phyloP scores from a whole-genome alignment of 2,113 vertebrate genomes.

The Oryzias javanicus region DNA sequence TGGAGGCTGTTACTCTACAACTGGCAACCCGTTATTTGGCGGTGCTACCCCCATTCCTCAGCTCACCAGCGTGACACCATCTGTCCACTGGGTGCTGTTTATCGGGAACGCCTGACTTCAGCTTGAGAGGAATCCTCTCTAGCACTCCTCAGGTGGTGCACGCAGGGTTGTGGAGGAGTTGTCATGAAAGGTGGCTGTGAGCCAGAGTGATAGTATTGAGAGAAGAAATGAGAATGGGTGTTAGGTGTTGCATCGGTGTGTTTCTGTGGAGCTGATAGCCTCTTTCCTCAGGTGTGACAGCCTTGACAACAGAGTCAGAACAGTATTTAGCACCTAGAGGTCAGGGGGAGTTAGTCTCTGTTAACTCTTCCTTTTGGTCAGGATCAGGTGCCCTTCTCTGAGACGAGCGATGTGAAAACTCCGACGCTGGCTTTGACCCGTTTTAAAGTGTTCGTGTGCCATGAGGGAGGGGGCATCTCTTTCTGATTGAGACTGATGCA shows the following conservation, averaged over 20 bases:
- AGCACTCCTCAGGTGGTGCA: conserved; percentile 49
- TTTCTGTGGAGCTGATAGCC: conserved; percentile 17
- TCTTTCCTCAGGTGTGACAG: conserved; percentile 49
- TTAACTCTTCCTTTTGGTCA: conserved; percentile 32
- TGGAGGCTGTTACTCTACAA: conserved; percentile 20
- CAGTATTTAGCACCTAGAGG: conserved; percentile 58
- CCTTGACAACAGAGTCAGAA: conserved; percentile 37
- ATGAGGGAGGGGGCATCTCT: conserved; percentile 37
- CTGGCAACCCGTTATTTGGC: conserved; percentile 41
- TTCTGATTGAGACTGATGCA: conserved; percentile 67
- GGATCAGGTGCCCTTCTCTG: conserved; percentile 59
- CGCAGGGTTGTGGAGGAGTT: conserved; percentile 36
- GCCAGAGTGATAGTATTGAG: conserved; percentile 20
- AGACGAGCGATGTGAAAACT: conserved; percentile 34
- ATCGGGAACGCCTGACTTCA: conserved; percentile 57
- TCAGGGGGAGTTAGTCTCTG: conserved; percentile 47
- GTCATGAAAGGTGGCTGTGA: conserved; percentile 34
- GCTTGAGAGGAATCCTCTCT: conserved; percentile 57
- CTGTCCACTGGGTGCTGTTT: conserved; percentile 58
- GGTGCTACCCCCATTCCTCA: conserved; percentile 17
- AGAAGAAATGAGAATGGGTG: conserved; percentile 10
- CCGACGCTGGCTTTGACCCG: conserved; percentile 36
- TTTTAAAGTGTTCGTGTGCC: conserved; percentile 17
- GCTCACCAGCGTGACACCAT: conserved; percentile 53
- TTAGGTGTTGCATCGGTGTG: conserved; percentile 10